Evolutionary conservation across 1,140 invertebrate genomes (phyloP), one percentile per base, ranked within the genome.

Genomic region (Teleogryllus occipitalis): DNA sequence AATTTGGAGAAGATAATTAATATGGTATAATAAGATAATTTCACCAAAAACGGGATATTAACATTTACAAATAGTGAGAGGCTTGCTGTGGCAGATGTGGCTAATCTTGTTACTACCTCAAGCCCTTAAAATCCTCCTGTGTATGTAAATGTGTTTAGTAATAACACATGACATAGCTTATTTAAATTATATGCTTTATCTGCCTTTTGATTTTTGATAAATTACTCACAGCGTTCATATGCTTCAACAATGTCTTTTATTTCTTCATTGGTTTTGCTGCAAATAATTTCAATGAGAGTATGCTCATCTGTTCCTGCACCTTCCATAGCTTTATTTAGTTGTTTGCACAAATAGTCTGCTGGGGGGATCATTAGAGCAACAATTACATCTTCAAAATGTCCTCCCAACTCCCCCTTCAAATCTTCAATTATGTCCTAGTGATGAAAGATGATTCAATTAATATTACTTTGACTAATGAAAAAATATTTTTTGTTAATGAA

Each of bases 381-480:
- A 79, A 95, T 92, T 15, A 94, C 89, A 83, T 94, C 91, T 84
- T 95, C 93, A 84, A 94, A 94, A 83, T 93, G 90, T 65, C 93
- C 94, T 77, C 91, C 89, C 74, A 95, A 84, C 84, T 95, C 94
- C 46, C 90, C 90, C 83, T 94, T 93, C 21, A 96, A 84, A 82
- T 95, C 93, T 75, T 91, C 90, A 39, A 93, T 89, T 78, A 95
- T 84, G 85, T 95, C 90, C 88, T 94, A 39, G 27, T 39, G 27
- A 39, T 39, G 27, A 39, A 39, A 39, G 5, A 39, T 2, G 5
- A 39, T 39, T 39, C 27, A 5, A 2, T 39, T 39, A 39, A 39
- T 39, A 39, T 39, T 39, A 39, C 27, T 39, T 39, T 39, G 27
- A 2, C 82, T 46, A 39, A 39, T 39, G 27, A 39, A 1, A 39